These are phyloP conservation scores for Trypoxylus dichotomus DNA, from an alignment of 1,140 invertebrate genomes.

Conservation along the genomic window DNA sequence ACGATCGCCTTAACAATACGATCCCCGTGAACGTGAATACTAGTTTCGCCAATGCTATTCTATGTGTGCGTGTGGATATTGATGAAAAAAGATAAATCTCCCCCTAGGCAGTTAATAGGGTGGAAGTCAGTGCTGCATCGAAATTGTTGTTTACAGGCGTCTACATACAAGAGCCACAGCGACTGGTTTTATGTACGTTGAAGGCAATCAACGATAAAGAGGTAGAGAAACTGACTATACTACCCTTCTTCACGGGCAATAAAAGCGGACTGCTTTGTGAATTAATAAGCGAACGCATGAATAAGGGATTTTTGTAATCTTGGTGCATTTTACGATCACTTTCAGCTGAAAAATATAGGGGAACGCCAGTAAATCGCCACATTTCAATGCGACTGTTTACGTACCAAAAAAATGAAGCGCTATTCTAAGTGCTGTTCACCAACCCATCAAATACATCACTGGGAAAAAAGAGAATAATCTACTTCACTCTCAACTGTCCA, in stretches of 20 bases:
- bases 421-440: too few species aligned
- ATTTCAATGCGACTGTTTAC: neutral
- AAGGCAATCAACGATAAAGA: conserved; percentile 22
- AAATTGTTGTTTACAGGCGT: conserved; percentile 25
- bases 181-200: conserved; percentile 16
- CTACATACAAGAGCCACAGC: conserved; percentile 3
- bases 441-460: too few species aligned
- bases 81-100: conserved; percentile 24
- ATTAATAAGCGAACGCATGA: conserved; percentile 22
- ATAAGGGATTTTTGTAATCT: conserved; percentile 20
- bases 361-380: neutral
- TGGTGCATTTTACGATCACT: conserved; percentile 19
- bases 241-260: conserved; percentile 18
- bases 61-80: neutral
- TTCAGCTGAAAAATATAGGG: neutral
- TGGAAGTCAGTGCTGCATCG: conserved; percentile 14
- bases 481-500: too few species aligned
- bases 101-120: conserved; percentile 22
- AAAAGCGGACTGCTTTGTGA: conserved; percentile 21
- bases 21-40: neutral
- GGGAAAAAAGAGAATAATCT: too few species aligned
- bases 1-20: neutral
- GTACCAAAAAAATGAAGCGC: neutral
- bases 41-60: neutral
- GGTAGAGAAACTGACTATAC: conserved; percentile 2